phyloP scores from a whole-genome alignment of 1,140 invertebrate species.

The Acromyrmex charruanus region DNA sequence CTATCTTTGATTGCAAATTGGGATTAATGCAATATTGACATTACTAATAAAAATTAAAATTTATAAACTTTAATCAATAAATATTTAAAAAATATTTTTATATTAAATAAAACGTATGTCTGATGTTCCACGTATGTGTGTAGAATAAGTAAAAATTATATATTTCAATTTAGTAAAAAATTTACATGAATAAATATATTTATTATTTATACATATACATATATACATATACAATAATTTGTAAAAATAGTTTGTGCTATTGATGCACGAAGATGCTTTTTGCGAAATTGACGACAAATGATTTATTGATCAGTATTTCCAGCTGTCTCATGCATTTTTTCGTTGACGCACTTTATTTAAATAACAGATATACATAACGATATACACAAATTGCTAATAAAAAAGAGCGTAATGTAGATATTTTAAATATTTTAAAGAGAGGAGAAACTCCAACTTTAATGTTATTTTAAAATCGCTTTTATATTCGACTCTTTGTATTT shows the following conservation, averaged over 20 bases:
- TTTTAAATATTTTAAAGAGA: not conserved
- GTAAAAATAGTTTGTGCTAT: not conserved
- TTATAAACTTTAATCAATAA: too few relatives aligned
- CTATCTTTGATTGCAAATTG: too few relatives aligned
- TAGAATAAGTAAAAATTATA: too few relatives aligned
- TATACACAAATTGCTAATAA: not conserved
- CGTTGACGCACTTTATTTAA: not conserved
- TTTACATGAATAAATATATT: too few relatives aligned
- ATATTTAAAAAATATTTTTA: too few relatives aligned
- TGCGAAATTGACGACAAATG: not conserved
- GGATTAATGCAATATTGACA: too few relatives aligned
- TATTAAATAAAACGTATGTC: too few relatives aligned
- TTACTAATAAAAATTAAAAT: too few relatives aligned
- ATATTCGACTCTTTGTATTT: not conserved
- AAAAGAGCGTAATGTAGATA: not conserved
- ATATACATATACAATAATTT: not conserved
- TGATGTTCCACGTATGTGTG: too few relatives aligned
- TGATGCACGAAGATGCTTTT: not conserved
- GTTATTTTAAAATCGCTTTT: conserved; percentile 13
- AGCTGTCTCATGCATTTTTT: not conserved
- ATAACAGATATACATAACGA: not conserved
- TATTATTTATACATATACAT: not conserved
- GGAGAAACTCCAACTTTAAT: not conserved
- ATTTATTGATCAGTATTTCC: not conserved
- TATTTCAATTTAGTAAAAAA: too few relatives aligned